Evolutionary conservation across 92 coral and sea anemone species (phyloP).

Genomic region (Ricordea florida): DNA sequence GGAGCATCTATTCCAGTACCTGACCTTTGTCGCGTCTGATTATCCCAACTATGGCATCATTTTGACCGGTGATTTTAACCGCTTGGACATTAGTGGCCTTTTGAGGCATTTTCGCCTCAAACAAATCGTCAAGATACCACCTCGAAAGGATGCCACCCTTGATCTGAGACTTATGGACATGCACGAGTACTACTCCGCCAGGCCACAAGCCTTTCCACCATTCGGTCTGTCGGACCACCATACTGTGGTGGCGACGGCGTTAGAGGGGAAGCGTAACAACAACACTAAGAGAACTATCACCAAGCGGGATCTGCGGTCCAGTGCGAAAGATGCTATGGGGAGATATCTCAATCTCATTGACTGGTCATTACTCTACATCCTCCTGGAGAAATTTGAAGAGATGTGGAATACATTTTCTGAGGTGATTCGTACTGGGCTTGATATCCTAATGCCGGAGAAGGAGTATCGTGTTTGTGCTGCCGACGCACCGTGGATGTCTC

Average conservation of each 20-base stretch:
- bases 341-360: constrained; percentile 17
- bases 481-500: constrained; percentile 24
- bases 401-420: constrained; percentile 23
- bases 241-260: not conserved
- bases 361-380: constrained; percentile 24
- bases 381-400: constrained; percentile 12
- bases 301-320: not conserved
- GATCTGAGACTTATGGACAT: constrained; percentile 38
- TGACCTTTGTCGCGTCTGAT: constrained; percentile 9
- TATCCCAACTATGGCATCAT: constrained; percentile 27
- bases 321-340: constrained; percentile 12
- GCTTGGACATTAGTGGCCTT: constrained; percentile 1
- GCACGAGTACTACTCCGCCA: constrained; percentile 22
- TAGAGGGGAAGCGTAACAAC: not conserved
- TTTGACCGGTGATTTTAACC: constrained; percentile 43
- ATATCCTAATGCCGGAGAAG: constrained; percentile 19
- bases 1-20: constrained; percentile 17
- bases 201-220: constrained; percentile 34
- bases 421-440: constrained; percentile 20
- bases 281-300: constrained; percentile 1
- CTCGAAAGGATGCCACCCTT: constrained; percentile 41
- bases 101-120: constrained; percentile 21
- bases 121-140: constrained; percentile 39
- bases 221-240: constrained; percentile 35
- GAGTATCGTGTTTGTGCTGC: constrained; percentile 9